A percentile compares a stretch with the other conserved stretches of the same genome.
phyloP scores from a whole-genome alignment of 2,113 vertebrate genomes.

The Atherinomorus stipes region DNA sequence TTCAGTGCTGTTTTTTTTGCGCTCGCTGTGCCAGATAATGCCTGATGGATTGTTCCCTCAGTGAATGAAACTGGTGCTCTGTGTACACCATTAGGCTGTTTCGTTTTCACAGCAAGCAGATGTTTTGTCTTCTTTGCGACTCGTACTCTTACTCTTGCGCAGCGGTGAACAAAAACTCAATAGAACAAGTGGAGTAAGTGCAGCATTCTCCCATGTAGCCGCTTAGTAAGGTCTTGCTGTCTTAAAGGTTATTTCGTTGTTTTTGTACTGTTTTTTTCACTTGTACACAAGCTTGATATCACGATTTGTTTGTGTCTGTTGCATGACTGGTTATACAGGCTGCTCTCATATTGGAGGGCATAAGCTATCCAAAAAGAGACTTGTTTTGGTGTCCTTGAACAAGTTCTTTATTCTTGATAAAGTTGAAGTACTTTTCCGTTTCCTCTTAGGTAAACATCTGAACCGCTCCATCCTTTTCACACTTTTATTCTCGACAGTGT shows the following conservation, averaged over 20 bases:
- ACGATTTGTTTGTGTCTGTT: slow-evolving; percentile 61
- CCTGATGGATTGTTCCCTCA: slow-evolving; percentile 65
- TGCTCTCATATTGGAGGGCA: slow-evolving; percentile 25
- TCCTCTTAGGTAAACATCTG: slow-evolving; percentile 12
- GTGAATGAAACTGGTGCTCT: slow-evolving; percentile 63
- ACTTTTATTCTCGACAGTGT: background rate
- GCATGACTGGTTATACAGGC: slow-evolving; percentile 18
- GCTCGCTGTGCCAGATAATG: slow-evolving; percentile 64
- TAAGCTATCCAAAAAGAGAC: slow-evolving; percentile 26
- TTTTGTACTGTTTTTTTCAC: slow-evolving; percentile 50
- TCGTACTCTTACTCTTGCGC: slow-evolving; percentile 40
- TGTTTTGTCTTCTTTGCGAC: slow-evolving; percentile 69
- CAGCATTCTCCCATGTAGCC: slow-evolving; percentile 40
- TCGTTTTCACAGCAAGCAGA: slow-evolving; percentile 72
- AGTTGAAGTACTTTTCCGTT: background rate
- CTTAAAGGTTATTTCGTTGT: slow-evolving; percentile 57
- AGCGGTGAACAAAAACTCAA: slow-evolving; percentile 39
- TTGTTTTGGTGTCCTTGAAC: slow-evolving; percentile 50
- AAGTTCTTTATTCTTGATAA: slow-evolving; percentile 8
- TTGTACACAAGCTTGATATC: slow-evolving; percentile 22
- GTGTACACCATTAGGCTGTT: slow-evolving; percentile 73
- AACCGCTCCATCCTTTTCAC: background rate
- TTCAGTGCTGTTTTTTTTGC: slow-evolving; percentile 39
- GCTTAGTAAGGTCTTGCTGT: slow-evolving; percentile 52
- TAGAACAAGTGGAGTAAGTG: slow-evolving; percentile 57